Evolutionary conservation across 2,113 vertebrate species (phyloP), one percentile per base, ranked within the genome.

Genomic region (Nematolebias whitei): DNA sequence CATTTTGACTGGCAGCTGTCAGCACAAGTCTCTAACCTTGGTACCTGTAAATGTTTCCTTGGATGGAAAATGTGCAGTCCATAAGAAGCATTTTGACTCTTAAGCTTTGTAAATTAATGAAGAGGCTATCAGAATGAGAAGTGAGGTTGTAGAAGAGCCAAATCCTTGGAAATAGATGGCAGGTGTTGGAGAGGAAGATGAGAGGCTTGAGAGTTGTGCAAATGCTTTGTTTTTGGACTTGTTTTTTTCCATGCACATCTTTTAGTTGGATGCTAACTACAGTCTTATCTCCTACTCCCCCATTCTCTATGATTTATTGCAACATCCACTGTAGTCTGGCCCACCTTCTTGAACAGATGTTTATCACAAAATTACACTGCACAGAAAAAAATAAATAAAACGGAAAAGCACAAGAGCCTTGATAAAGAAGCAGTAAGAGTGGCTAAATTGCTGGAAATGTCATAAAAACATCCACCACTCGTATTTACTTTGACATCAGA

Each of bases 1-100:
- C n/a, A n/a, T n/a, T 29, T 70, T 70, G 39, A 56, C 60, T 74
- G 38, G 62, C 56, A 47, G 71, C 47, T 62, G 62, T 67, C 41
- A 80, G 40, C 24, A 71, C 43, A 4, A 68, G 50, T 41, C 58
- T 52, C 14, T 75, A 62, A 58, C 41, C 18, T 40, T 63, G 63
- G n/a, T n/a, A n/a, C n/a, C n/a, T n/a, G n/a, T n/a, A 52, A 5
- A 61, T 57, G 45, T 24, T 43, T 39, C 44, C 44, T 52, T 39
- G 47, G n/a, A 43, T 0, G 0, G 7, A 19, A 56, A 71, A 68
- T 4, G 24, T 56, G 44, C 50, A 74, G 32, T 68, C 63, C 35
- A 78, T 20, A 14, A 73, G 76, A 23, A 69, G 4, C 24, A 38
- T 35, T 44, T 71, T 57, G n/a, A n/a, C 3, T 57, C 35, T 5